phyloP scores from a whole-genome alignment of 2,797 vertebrate species.

The Neoniphon sammara region DNA sequence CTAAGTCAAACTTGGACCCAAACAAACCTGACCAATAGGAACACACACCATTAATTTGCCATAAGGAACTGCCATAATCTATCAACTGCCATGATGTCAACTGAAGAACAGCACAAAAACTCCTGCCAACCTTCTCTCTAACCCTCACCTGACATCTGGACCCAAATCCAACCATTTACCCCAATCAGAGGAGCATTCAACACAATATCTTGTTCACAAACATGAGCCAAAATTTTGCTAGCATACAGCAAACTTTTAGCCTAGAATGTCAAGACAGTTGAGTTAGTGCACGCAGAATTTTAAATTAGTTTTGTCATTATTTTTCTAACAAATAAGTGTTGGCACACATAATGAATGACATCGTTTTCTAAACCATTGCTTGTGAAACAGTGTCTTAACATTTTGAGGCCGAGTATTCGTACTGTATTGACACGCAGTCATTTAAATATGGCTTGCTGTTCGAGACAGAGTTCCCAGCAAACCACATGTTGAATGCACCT shows the following conservation, averaged over 20 bases:
- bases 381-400: no score
- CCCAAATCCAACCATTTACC: neutral
- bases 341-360: no score
- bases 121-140: constrained; percentile 1
- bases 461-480: neutral
- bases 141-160: neutral
- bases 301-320: no score
- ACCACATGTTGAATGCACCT: neutral
- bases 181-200: neutral
- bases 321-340: no score
- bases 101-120: constrained; percentile 50
- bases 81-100: constrained; percentile 50
- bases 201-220: constrained; percentile 3
- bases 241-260: neutral
- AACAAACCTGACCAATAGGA: constrained; percentile 28
- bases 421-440: no score
- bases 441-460: neutral
- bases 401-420: no score
- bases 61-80: constrained; percentile 35
- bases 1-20: constrained; percentile 50
- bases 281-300: no score
- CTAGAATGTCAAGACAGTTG: neutral
- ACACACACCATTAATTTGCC: constrained; percentile 35
- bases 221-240: neutral
- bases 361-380: no score